Percentiles rank a stretch among this genome's conserved stretches.
These are phyloP conservation scores for Typhlichthys eigenmanni DNA, from an alignment of 2,797 vertebrate species.

Conservation along the genomic window DNA sequence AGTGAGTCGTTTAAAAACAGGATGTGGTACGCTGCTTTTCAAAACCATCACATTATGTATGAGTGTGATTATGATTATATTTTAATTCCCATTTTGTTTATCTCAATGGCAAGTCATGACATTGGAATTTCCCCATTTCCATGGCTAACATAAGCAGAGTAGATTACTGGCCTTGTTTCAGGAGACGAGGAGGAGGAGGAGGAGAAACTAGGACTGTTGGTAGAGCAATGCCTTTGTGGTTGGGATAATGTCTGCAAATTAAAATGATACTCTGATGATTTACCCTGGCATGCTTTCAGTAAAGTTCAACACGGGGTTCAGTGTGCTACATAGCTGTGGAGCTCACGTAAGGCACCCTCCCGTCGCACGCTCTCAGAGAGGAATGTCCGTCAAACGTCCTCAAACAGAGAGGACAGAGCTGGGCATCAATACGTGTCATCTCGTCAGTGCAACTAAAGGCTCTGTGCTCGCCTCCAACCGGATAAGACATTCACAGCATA, in stretches of 20 bases:
- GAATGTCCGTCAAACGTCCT: conserved; percentile 13
- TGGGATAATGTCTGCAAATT: conserved; percentile 45
- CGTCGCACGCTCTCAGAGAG: conserved; percentile 24
- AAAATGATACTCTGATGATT: conserved; percentile 46
- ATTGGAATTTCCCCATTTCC: conserved; percentile 47
- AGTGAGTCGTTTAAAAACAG: too few relatives aligned
- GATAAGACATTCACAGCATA: conserved; percentile 2
- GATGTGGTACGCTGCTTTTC: too few relatives aligned
- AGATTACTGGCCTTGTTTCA: conserved; percentile 45
- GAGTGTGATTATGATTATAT: not conserved
- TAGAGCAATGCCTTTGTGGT: conserved; percentile 34
- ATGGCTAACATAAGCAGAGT: conserved; percentile 40
- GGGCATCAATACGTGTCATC: conserved; percentile 6
- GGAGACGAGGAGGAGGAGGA: conserved; percentile 21
- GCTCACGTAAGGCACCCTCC: conserved; percentile 23
- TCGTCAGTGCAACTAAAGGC: conserved; percentile 1
- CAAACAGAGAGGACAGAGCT: conserved; percentile 16
- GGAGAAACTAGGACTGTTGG: conserved; percentile 43
- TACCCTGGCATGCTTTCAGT: conserved; percentile 36
- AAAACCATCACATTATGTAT: too few relatives aligned
- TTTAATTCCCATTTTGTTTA: conserved; percentile 23
- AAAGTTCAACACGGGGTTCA: conserved; percentile 12
- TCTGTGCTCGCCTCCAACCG: conserved; percentile 8
- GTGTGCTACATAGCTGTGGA: not conserved
- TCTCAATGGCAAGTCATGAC: conserved; percentile 41